A percentile compares a stretch with the other conserved stretches of the same genome.
These are phyloP conservation scores for Drosophila basisetae DNA, from an alignment of 2,888 invertebrate genomes.

Conservation along the genomic window DNA sequence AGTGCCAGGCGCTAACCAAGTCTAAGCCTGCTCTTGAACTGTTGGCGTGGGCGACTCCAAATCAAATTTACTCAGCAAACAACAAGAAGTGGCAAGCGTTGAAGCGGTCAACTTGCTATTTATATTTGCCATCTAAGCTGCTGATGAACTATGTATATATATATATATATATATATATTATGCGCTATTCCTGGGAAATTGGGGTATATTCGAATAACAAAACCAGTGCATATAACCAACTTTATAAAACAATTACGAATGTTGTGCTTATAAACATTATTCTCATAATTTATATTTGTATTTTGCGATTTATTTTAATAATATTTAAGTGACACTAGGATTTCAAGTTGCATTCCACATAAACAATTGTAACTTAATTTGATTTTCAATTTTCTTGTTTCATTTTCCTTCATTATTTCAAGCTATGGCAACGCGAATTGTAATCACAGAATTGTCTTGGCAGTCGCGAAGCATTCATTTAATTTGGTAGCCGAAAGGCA, in stretches of 20 bases:
- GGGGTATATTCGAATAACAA: neutral
- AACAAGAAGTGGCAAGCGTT: conserved; percentile 41
- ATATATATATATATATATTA: neutral
- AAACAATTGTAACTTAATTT: conserved; percentile 16
- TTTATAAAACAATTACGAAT: neutral
- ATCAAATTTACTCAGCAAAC: conserved; percentile 62
- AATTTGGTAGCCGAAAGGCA: conserved; percentile 46
- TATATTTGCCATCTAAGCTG: conserved; percentile 2
- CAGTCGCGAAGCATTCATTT: conserved; percentile 52
- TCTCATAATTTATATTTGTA: neutral
- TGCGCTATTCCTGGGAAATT: neutral
- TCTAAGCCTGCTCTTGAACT: conserved; percentile 20
- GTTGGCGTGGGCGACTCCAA: conserved; percentile 37
- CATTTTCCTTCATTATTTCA: conserved; percentile 1
- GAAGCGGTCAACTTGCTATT: conserved; percentile 34
- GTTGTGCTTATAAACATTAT: neutral
- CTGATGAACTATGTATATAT: neutral
- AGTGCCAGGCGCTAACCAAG: conserved; percentile 44
- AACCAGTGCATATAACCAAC: neutral
- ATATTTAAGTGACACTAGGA: neutral
- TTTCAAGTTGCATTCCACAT: conserved; percentile 8
- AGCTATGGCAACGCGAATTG: conserved; percentile 37
- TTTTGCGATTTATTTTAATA: neutral
- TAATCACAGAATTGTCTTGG: conserved; percentile 36
- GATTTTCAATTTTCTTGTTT: conserved; percentile 3